Base-by-base conservation (phyloP, 2,113 vertebrate species). In the Tragelaphus buxtoni region DNA sequence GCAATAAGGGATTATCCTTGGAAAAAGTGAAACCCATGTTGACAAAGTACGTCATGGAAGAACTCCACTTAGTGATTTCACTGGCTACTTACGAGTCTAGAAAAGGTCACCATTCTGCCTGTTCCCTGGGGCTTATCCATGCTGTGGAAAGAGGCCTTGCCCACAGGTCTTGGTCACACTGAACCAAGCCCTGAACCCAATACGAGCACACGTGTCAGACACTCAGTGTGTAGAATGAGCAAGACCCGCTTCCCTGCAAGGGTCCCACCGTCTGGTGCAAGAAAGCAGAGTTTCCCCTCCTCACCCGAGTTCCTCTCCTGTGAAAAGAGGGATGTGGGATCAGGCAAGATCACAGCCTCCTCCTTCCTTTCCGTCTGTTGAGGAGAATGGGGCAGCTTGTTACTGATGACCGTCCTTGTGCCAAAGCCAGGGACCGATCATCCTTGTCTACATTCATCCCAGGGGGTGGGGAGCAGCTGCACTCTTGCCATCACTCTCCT, bases 1-100 rank as follows among this genome's bases (percentile, higher is more conserved):
- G 98, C 97, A 98, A 97, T 87, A 94, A 97, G 90, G 98, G 96
- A 97, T 98, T 98, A 97, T 98, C 98, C 1, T 91, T 95, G 96
- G 95, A 95, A 81, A 97, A 99, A 98, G 98, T 98, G 98, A 99
- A 99, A 98, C 98, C 98, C 98, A 86, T 98, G 96, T 98, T 98
- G 98, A 97, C 98, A 95, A 98, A 98, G 96, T 56, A 82, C 80
- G 65, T 65, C 56, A 86, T 55, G 35, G 95, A 94, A 95, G 96
- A 98, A 98, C 89, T 96, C 97, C 83, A 82, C 88, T 95, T 83
- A 69, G 93, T 97, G 97, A 97, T 94, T 97, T 98, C 83, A n/a
- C 60, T 72, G 91, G 93, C 69, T 88, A 53, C 76, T 32, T 93
- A 22, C 3, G 42, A 96, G 92, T 96, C 61, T 7, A 1, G 89